These are phyloP conservation scores for Coracopsis vasa DNA, from an alignment of 2,113 vertebrate species.

Conservation along the genomic window DNA sequence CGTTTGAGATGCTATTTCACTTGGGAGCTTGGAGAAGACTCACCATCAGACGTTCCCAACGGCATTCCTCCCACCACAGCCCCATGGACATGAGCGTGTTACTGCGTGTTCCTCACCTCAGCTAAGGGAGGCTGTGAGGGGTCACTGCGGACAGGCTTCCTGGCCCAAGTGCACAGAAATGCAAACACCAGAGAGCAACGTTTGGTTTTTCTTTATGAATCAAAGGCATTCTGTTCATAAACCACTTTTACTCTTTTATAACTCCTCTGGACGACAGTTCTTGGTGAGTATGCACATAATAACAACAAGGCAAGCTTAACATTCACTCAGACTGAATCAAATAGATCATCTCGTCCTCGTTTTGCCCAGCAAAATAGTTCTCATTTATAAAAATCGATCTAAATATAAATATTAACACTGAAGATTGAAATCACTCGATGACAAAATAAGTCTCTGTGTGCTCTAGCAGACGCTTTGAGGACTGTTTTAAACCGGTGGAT, in stretches of 20 bases:
- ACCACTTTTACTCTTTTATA: conserved; percentile 72
- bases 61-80: background rate
- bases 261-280: conserved; percentile 70
- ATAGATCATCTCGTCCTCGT: conserved; percentile 57
- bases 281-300: conserved; percentile 64
- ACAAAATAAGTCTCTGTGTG: conserved; percentile 80
- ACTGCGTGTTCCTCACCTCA: accelerated
- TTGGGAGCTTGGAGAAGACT: background rate
- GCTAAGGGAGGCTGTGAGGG: background rate
- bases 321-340: conserved; percentile 65
- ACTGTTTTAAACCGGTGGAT: conserved; percentile 75
- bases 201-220: conserved; percentile 53
- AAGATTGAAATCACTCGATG: conserved; percentile 81
- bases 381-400: conserved; percentile 83
- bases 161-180: background rate
- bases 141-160: background rate
- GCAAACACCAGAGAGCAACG: conserved; percentile 14
- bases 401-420: conserved; percentile 83
- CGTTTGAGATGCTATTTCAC: background rate
- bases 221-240: conserved; percentile 63
- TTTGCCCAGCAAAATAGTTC: conserved; percentile 79
- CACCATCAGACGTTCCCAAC: background rate
- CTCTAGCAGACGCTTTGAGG: conserved; percentile 74
- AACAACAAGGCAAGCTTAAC: conserved; percentile 73
- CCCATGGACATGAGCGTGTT: accelerated